Conservation (phyloP, 2,113 vertebrate genomes). For the Cyphomyrus discorhynchus region DNA sequence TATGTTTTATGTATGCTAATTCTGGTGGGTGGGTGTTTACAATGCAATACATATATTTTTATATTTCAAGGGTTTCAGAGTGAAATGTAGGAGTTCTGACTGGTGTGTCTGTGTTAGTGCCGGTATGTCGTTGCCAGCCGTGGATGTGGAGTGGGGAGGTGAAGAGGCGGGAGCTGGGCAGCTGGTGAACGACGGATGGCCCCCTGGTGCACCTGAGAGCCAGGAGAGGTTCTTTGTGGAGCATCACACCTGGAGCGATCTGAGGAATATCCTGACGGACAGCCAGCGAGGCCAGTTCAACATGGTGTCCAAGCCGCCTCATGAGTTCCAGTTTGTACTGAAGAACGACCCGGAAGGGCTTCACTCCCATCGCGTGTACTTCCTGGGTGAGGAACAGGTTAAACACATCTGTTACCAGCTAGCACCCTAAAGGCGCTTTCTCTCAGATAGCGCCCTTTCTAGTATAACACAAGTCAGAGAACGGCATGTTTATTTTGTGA, state of each 20-base stretch:
- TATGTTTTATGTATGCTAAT: not conserved
- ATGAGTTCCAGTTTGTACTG: slow-evolving; percentile 71
- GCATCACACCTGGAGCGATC: slow-evolving; percentile 70
- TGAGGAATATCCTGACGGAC: slow-evolving; percentile 68
- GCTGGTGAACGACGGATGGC: not conserved
- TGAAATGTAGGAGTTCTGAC: not conserved
- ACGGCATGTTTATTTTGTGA: not conserved
- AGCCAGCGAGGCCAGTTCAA: slow-evolving; percentile 71
- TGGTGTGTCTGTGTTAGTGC: not conserved
- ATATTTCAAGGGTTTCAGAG: not conserved
- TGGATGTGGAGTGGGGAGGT: not conserved
- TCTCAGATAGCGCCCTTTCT: not conserved
- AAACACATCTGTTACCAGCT: not conserved
- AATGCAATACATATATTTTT: not conserved
- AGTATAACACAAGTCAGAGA: not conserved
- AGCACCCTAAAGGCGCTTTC: not conserved
- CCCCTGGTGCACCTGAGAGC: not conserved
- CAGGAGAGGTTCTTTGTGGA: slow-evolving; percentile 64
- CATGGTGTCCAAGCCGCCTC: slow-evolving; percentile 73
- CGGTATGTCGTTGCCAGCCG: not conserved
- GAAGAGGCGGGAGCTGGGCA: not conserved
- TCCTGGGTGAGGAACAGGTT: slow-evolving; percentile 59
- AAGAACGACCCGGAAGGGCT: slow-evolving; percentile 67
- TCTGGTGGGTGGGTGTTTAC: not conserved
- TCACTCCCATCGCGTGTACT: slow-evolving; percentile 69